phyloP scores from a whole-genome alignment of 2,888 invertebrate species.

The Volucella inflata region DNA sequence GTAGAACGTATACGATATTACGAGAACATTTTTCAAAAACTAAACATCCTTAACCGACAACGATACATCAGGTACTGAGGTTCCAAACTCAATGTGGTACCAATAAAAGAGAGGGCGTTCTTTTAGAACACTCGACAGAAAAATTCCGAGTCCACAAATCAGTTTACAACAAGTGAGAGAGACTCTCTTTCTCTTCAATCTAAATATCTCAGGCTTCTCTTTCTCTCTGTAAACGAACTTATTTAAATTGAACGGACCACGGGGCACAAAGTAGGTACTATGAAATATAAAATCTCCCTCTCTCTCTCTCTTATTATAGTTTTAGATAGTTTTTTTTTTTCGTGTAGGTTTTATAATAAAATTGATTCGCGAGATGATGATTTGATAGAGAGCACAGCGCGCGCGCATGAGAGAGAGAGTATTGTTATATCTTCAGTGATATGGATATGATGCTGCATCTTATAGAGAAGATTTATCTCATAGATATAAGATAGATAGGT shows the following conservation, averaged over 20 bases:
- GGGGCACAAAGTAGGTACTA: too few species aligned
- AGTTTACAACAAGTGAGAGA: conserved; percentile 61
- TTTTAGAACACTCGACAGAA: conserved; percentile 52
- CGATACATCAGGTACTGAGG: conserved; percentile 70
- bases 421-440: background rate
- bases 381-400: conserved; percentile 49
- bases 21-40: conserved; percentile 30
- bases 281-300: conserved; percentile 25
- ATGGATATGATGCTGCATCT: conserved; percentile 46
- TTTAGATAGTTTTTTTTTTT: conserved; percentile 49
- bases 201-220: conserved; percentile 42
- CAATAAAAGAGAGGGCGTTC: conserved; percentile 72
- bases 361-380: conserved; percentile 59
- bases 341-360: conserved; percentile 36
- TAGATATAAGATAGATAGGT: conserved; percentile 46
- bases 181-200: conserved; percentile 23
- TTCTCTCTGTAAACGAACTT: conserved; percentile 9
- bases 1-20: conserved; percentile 58
- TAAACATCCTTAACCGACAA: conserved; percentile 65
- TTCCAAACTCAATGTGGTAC: conserved; percentile 56
- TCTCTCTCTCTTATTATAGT: conserved; percentile 50
- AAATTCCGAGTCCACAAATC: background rate
- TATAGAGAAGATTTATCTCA: conserved; percentile 59
- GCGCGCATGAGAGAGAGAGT: conserved; percentile 64
- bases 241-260: background rate